Conservation (phyloP, 2,797 vertebrate species). For the Clarias platycephalus region DNA sequence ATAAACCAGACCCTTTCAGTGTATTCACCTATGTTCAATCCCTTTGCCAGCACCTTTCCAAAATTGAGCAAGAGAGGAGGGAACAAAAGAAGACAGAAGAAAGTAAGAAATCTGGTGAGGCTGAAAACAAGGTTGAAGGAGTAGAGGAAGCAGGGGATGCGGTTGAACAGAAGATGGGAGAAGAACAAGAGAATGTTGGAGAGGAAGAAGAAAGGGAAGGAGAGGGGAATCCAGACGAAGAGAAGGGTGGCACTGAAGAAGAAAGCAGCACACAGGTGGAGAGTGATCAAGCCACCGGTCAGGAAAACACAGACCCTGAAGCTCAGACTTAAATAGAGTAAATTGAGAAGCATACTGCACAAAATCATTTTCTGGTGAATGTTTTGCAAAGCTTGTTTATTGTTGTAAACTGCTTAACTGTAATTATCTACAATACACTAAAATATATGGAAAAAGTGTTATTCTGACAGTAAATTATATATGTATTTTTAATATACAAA, state of each 20-base stretch:
- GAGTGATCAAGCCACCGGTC: constrained; percentile 38
- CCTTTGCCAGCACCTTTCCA: constrained; percentile 92
- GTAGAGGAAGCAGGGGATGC: constrained; percentile 29
- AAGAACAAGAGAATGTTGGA: constrained; percentile 20
- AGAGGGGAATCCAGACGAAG: constrained; percentile 30
- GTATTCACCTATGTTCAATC: constrained; percentile 98
- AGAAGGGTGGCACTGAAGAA: constrained; percentile 50
- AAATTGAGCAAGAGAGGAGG: constrained; percentile 85
- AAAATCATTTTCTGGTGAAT: constrained; percentile 5
- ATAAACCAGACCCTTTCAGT: constrained; percentile 90
- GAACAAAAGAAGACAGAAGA: constrained; percentile 20
- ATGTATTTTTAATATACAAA: constrained; percentile 10
- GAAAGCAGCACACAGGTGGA: constrained; percentile 46
- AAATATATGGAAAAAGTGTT: not conserved
- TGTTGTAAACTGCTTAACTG: constrained; percentile 20
- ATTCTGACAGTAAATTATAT: not conserved
- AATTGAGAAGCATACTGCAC: not conserved
- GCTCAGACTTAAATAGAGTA: constrained; percentile 31
- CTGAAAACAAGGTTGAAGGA: constrained; percentile 13
- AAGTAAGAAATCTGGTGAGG: constrained; percentile 24
- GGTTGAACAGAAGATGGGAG: constrained; percentile 51
- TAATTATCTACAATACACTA: not conserved
- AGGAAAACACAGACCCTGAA: constrained; percentile 21
- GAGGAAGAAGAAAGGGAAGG: constrained; percentile 47
- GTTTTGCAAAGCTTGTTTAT: constrained; percentile 9